Evolutionary conservation across 1,140 invertebrate genomes (phyloP).

Genomic region (Apis dorsata): DNA sequence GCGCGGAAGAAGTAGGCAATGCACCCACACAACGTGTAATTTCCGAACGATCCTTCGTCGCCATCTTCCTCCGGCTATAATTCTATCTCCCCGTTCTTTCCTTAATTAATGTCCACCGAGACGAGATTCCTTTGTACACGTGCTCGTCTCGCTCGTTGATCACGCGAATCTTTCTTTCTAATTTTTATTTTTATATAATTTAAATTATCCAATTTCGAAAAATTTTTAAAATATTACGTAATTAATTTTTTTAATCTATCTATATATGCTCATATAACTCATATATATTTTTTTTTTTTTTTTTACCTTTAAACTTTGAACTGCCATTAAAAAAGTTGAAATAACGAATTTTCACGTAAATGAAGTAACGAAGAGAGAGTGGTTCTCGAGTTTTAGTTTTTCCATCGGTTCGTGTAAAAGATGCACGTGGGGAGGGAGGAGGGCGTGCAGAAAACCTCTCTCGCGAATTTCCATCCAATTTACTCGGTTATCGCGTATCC

Average conservation of each 20-base stretch:
- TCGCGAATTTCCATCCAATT: conserved; percentile 53
- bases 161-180: not conserved
- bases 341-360: not conserved
- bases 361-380: not conserved
- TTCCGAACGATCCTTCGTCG: conserved; percentile 23
- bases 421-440: not conserved
- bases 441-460: conserved; percentile 18
- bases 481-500: conserved; percentile 23
- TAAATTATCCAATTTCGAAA: not conserved
- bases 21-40: conserved; percentile 33
- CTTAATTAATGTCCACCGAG: conserved; percentile 33
- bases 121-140: conserved; percentile 3
- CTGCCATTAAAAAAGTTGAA: not conserved
- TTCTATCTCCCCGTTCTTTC: conserved; percentile 7
- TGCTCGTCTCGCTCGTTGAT: not conserved
- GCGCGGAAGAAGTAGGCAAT: not conserved
- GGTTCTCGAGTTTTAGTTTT: not conserved
- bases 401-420: not conserved
- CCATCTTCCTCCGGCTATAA: conserved; percentile 7
- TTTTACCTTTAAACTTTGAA: not conserved
- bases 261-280: too few relatives aligned
- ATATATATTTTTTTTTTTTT: not conserved
- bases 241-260: too few relatives aligned
- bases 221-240: too few relatives aligned
- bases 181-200: not conserved